A percentile compares a stretch with the other conserved stretches of the same genome.
Evolutionary conservation across 2,888 invertebrate species (phyloP).

Genomic region (Boloria euphrosyne): DNA sequence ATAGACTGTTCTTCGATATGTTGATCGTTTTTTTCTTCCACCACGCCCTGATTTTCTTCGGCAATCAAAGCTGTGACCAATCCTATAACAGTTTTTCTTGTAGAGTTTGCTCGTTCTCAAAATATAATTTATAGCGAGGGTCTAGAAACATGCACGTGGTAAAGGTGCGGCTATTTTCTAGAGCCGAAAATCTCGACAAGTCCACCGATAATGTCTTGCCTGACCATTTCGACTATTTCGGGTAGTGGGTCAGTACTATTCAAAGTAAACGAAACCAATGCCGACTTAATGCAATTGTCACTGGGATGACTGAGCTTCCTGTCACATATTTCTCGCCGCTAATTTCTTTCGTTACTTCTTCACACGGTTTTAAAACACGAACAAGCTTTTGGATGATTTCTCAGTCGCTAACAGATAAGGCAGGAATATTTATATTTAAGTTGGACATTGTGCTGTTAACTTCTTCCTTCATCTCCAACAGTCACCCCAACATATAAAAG

Average conservation of each 20-base stretch:
- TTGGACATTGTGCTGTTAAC: neutral
- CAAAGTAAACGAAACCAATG: constrained; percentile 4
- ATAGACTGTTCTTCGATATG: neutral
- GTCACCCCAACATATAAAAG: neutral
- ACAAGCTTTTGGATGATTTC: neutral
- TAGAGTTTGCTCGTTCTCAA: constrained; percentile 6
- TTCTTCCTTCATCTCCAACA: neutral
- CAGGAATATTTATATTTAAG: constrained; percentile 1
- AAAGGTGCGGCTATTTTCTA: constrained; percentile 8
- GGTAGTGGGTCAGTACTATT: neutral
- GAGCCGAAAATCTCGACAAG: neutral
- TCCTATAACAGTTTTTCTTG: neutral
- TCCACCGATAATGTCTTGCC: neutral
- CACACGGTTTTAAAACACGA: constrained; percentile 16
- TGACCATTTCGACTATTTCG: neutral
- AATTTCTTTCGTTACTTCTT: constrained; percentile 20
- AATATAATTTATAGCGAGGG: constrained; percentile 9
- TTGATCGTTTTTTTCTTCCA: constrained; percentile 4
- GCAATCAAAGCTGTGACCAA: neutral
- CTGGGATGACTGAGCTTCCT: constrained; percentile 7
- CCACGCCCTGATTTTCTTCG: constrained; percentile 4
- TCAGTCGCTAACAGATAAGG: neutral
- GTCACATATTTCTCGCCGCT: constrained; percentile 19
- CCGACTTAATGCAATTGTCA: neutral
- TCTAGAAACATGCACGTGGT: constrained; percentile 6